These are phyloP conservation scores for Xyrichtys novacula DNA, from an alignment of 2,797 vertebrate species.

Conservation along the genomic window DNA sequence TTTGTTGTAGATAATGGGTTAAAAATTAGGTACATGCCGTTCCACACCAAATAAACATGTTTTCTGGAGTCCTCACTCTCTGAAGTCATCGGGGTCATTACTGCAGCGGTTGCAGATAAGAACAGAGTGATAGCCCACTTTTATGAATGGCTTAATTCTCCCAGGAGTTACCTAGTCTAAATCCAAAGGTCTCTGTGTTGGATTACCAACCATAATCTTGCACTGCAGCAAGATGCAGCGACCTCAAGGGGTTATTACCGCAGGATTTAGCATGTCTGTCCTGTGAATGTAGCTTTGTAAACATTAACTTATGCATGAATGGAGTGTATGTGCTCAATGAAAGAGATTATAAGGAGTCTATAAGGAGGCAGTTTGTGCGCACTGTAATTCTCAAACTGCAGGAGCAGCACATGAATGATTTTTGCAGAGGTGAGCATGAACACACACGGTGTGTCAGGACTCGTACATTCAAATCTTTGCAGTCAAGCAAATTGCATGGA, in stretches of 20 bases:
- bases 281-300: conserved; percentile 33
- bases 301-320: conserved; percentile 19
- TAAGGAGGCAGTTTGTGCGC: conserved; percentile 5
- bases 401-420: background rate
- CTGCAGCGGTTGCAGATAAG: background rate
- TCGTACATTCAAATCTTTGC: background rate
- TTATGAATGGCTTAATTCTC: conserved; percentile 24
- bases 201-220: conserved; percentile 36
- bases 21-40: too few relatives aligned
- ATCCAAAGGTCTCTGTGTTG: conserved; percentile 16
- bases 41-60: background rate
- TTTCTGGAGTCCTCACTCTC: background rate
- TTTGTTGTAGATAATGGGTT: too few relatives aligned
- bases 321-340: background rate
- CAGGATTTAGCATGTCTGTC: background rate
- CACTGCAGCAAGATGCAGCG: conserved; percentile 17
- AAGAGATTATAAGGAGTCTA: conserved; percentile 14
- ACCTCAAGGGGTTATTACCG: conserved; percentile 8
- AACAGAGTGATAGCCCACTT: conserved; percentile 4
- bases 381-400: background rate
- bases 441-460: background rate
- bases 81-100: background rate
- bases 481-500: background rate
- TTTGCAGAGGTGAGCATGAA: conserved; percentile 4
- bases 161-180: background rate